Evolutionary conservation across 53 echinoderm and acorn worm species (phyloP), one percentile per base, ranked within the genome.

Genomic region (Stichopus horrens): DNA sequence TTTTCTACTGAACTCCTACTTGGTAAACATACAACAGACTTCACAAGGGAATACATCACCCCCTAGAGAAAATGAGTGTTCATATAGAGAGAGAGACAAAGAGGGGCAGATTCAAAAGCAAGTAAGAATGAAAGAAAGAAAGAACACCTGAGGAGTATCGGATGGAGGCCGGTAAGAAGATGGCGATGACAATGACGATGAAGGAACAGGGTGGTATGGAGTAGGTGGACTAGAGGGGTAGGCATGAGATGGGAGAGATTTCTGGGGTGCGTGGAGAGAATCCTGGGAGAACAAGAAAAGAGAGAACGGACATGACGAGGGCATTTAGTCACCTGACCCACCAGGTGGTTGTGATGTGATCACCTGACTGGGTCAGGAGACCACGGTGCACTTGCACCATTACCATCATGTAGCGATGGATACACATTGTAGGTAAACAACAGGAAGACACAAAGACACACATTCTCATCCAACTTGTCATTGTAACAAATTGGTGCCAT

Each of bases 261-360:
- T 74, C 74, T 74, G 87, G 56, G 76, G 87, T 13, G 87, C 74
- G 54, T 74, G 87, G 59, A 87, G 87, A 75, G 74, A 54, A 87
- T 74, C 76, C 74, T 75, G 74, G 74, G 54, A 23, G 77, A 54
- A 76, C 6, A 20, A 74, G 1, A 74, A 74, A 59, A 71, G 5
- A 71, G 19, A 71, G 5, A 71, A 19, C 71, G 7, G 18, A 71
- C 21, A 2, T 71, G 7, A 16, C 14, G 4, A 71, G 18, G 71
- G 5, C 14, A 68, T 68, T 3, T 0, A 19, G 18, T 68, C 71
- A 68, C 71, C 14, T 71, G 71, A 71, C 71, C 4, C 7, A 71
- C 19, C 71, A 71, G 14, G 71, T 71, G 71, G 18, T 71, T 20
- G 7, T 5, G 71, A 20, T 71, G 7, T 20, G 19, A n/a, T 13